Base-by-base conservation (phyloP, 2,888 invertebrate species). In the Calameuta filiformis region DNA sequence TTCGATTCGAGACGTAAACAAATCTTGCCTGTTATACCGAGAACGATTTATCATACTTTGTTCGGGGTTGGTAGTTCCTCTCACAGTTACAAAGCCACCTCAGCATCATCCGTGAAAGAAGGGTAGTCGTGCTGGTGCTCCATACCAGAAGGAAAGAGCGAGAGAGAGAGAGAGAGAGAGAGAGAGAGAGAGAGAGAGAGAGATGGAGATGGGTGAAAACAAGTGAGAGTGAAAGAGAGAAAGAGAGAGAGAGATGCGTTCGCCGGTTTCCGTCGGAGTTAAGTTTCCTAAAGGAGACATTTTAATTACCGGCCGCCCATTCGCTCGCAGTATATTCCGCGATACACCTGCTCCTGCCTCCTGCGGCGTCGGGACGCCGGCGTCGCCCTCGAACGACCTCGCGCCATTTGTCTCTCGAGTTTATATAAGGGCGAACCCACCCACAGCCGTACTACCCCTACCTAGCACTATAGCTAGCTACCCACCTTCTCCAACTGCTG, bases 401-500 rank as follows among this genome's bases (percentile, higher is more conserved):
- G 79, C 82, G 86, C 86, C 87, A 89, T 89, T 89, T 89, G 88
- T 89, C 88, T 89, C 84, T 82, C 77, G 82, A 88, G 88, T 86
- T 87, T 88, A 85, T 88, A 87, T 88, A 87, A 85, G 87, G 87
- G 85, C 83, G 56, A 56, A 82, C 83, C 82, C 80, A 79, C 71
- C 83, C 56, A 76, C 76, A 71, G 69, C 76, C 37, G n/a, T 31
- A 75, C 73, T 78, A 79, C 79, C 79, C 79, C 76, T 73, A 76
- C 74, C 75, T 81, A 73, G 80, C 6, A 23, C 23, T 74, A 12
- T 3, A 34, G 83, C 79, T 68, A 73, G 69, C 77, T 75, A 35
- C 69, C 68, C 56, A 56, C 56, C 56, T 56, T 56, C 23, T 56
- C 9, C 56, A 23, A 56, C 56, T 23, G 23, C 56, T 56, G 9